Evolutionary conservation across 2,888 invertebrate species (phyloP), one percentile per base, ranked within the genome.

Genomic region (Loripinus fragilis): DNA sequence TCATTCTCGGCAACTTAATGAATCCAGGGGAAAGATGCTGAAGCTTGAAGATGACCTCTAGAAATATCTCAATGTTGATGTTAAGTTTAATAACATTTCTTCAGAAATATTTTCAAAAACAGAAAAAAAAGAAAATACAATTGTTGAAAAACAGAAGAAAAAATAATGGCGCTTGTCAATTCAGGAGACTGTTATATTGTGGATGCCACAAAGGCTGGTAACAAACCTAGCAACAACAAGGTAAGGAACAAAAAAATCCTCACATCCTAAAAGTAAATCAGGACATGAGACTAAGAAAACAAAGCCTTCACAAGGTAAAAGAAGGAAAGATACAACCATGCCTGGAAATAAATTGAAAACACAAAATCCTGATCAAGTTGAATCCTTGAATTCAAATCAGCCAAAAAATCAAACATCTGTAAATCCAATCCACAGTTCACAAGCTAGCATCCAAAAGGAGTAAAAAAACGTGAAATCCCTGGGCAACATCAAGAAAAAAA

Each of bases 1-100:
- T 30, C 68, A 68, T 68, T n/a, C n/a, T n/a, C 48, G 30, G 30
- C 48, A 68, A 33, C 48, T 68, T 48, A 17, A 42, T 67, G 67
- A 67, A 23, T 67, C 67, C 2, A 67, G 2, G 42, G 23, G 42
- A 42, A 23, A 48, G 20, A 48, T 68, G 68, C 68, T 68, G 15
- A 15, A 48, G 28, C 23, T 68, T 17, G 68, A 68, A 48, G n/a
- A 42, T 28, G 48, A 68, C 20, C n/a, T 23, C 15, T 45, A 68
- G 48, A 45, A 68, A 30, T n/a, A 48, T 23, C 12, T n/a, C n/a
- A 52, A 48, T 48, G 48, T 48, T 68, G 68, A 68, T 48, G 17
- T 48, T 68, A 25, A 48, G 30, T 68, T 48, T n/a, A n/a, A n/a
- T n/a, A n/a, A n/a, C n/a, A n/a, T n/a, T n/a, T n/a, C n/a, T n/a